These are phyloP conservation scores for Drosophila heteroneura DNA, from an alignment of 2,888 invertebrate species.

Conservation along the genomic window DNA sequence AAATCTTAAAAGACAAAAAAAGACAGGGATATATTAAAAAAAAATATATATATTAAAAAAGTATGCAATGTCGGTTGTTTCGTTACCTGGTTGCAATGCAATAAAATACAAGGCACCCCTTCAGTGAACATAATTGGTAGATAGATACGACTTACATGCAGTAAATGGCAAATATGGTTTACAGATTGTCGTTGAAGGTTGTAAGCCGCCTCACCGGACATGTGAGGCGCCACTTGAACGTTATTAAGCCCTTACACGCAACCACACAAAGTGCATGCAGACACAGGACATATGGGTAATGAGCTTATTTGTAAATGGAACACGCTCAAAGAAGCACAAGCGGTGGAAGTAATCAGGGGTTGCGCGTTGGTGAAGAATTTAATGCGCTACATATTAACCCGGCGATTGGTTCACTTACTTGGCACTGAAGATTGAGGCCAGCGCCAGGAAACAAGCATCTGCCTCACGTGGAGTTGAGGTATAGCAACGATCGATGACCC, in stretches of 20 bases:
- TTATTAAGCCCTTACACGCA: constrained; percentile 11
- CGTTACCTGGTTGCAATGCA: constrained; percentile 12
- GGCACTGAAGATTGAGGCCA: constrained; percentile 98
- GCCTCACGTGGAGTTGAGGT: constrained; percentile 96
- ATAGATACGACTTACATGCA: neutral
- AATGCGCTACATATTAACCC: constrained; percentile 55
- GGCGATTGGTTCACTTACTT: constrained; percentile 87
- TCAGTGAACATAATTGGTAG: constrained; percentile 20
- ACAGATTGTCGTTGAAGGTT: constrained; percentile 21
- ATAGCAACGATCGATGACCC: constrained; percentile 99
- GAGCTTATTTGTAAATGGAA: constrained; percentile 46
- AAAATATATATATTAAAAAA: neutral
- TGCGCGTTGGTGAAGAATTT: neutral
- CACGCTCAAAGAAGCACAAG: constrained; percentile 27
- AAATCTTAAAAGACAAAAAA: neutral
- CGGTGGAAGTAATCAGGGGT: too few relatives aligned
- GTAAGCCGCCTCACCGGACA: constrained; percentile 42
- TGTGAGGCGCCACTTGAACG: constrained; percentile 57
- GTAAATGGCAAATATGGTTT: constrained; percentile 10
- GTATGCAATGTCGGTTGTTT: neutral
- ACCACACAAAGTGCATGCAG: neutral
- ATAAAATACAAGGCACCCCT: constrained; percentile 10
- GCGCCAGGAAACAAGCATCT: constrained; percentile 97
- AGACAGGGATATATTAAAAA: neutral
- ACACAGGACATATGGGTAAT: constrained; percentile 27